These are phyloP conservation scores for Erpobdella octoculata DNA, from an alignment of 2,888 invertebrate genomes.

Conservation along the genomic window DNA sequence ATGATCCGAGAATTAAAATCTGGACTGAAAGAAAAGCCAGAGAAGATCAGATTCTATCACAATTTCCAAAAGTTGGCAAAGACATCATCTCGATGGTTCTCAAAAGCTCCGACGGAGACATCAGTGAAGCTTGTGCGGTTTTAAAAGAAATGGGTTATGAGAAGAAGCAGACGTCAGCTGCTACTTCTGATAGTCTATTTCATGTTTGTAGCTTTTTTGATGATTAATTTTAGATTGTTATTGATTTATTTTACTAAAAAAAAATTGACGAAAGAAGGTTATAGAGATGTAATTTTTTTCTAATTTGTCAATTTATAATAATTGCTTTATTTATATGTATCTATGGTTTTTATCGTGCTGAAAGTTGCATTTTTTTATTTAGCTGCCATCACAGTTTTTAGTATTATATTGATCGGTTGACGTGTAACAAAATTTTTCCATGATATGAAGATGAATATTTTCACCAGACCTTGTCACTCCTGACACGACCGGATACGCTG, in stretches of 20 bases:
- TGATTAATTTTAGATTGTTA: neutral
- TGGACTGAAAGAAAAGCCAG: neutral
- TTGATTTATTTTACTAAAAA: neutral
- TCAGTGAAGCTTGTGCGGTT: neutral
- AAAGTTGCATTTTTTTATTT: too few relatives aligned
- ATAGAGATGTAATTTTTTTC: neutral
- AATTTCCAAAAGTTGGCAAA: neutral
- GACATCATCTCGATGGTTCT: neutral
- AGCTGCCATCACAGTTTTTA: neutral
- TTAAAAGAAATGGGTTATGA: neutral
- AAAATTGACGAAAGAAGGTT: neutral
- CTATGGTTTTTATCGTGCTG: too few relatives aligned
- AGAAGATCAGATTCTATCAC: too few relatives aligned
- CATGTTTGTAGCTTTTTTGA: conserved; percentile 1
- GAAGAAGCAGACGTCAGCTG: neutral
- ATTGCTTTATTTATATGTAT: neutral
- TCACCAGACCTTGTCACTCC: neutral
- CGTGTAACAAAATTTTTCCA: neutral
- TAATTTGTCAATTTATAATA: neutral
- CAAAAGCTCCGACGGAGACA: neutral
- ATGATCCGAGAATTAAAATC: conserved; percentile 21
- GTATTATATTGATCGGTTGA: too few relatives aligned
- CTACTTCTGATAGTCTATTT: neutral
- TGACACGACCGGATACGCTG: neutral
- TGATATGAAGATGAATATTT: neutral